Evolutionary conservation across 2,888 invertebrate genomes (phyloP), one percentile per base, ranked within the genome.

Genomic region (Sinotaia quadrata): DNA sequence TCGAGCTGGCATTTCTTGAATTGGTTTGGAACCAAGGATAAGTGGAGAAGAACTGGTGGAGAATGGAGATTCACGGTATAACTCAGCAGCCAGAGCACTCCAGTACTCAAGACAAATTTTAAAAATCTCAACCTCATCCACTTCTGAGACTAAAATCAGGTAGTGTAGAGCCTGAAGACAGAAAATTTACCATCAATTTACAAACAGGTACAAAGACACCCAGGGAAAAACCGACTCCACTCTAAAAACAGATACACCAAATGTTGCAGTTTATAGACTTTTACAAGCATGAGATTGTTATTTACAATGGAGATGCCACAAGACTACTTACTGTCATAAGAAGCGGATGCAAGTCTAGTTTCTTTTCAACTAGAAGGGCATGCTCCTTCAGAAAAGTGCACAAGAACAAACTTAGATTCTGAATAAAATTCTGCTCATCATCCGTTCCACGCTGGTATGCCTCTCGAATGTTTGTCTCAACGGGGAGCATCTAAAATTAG

Each of bases 101-200:
- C 99, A 99, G 89, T 97, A 99, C 88, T 99, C 99, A 75, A 99
- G 90, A 85, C 98, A 99, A 78, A 99, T 98, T 91, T 99, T 99
- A 89, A 99, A 99, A 74, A 99, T 97, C 90, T 99, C 99, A 0
- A 97, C 96, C 88, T 99, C 99, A 79, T 99, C 98, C 2, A 99
- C 98, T 90, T 97, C 96, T 18, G 98, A 98, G 69, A 90, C 90
- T 51, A 88, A 77, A 34, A 91, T 85, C 70, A 90, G 81, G 74
- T 90, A 89, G 68, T 86, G 82, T 24, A 90, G 77, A 12, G 87
- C 80, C 85, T 88, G 79, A 34, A 37, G 51, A 12, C n/a, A n/a
- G n/a, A n/a, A n/a, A n/a, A n/a, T n/a, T n/a, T n/a, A n/a, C n/a
- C n/a, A n/a, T n/a, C n/a, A n/a, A n/a, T n/a, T n/a, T n/a, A n/a